Percentiles rank a stretch among this genome's conserved stretches.
phyloP scores from a whole-genome alignment of 2,113 vertebrate species.

The Nerophis ophidion region DNA sequence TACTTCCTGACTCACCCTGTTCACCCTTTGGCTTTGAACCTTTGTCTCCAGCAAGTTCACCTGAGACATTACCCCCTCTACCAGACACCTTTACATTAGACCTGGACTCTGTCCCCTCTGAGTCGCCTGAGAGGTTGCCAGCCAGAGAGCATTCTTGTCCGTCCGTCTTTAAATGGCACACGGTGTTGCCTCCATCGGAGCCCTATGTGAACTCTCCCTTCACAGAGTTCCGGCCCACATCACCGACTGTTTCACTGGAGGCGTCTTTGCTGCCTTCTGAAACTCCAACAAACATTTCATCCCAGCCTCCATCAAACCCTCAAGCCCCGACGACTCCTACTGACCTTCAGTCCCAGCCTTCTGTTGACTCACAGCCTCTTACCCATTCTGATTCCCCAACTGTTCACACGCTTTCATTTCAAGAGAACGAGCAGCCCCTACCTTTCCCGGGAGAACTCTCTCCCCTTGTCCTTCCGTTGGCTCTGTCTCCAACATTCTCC shows the following conservation, averaged over 20 bases:
- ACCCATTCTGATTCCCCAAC: background rate
- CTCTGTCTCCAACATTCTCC: conserved; percentile 58
- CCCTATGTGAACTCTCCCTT: conserved; percentile 28
- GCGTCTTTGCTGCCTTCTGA: conserved; percentile 22
- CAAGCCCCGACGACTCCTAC: background rate
- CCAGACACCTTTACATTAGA: conserved; percentile 26
- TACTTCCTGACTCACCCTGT: conserved; percentile 40
- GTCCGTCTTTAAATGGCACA: conserved; percentile 59
- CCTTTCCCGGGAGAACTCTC: conserved; percentile 54
- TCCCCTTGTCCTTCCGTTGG: conserved; percentile 44
- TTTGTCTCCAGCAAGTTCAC: conserved; percentile 45
- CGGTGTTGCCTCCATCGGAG: conserved; percentile 50
- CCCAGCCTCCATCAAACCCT: conserved; percentile 7
- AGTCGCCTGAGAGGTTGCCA: background rate
- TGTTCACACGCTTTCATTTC: conserved; percentile 26
- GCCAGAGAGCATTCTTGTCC: background rate
- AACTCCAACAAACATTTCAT: conserved; percentile 1
- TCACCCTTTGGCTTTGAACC: conserved; percentile 48
- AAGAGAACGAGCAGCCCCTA: conserved; percentile 46
- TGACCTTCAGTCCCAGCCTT: background rate
- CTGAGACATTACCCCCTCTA: conserved; percentile 46
- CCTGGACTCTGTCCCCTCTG: background rate
- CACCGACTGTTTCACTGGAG: conserved; percentile 8
- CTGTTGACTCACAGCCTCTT: background rate
- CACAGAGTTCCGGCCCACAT: conserved; percentile 31